Base-by-base conservation (phyloP, 2,888 invertebrate genomes). In the Gisinianus flammeolus region DNA sequence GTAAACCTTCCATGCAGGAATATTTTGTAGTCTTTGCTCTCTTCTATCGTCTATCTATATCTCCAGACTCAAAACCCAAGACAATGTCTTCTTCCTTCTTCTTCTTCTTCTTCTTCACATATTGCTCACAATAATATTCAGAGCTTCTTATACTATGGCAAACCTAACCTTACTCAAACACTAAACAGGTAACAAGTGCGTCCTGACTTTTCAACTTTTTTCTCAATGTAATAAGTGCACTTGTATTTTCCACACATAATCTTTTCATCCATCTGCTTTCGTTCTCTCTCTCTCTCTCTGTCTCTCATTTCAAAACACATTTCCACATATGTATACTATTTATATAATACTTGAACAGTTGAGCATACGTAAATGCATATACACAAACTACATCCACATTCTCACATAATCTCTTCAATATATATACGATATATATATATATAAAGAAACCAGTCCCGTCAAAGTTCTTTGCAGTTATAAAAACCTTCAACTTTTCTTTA, bases 391-490 rank as follows among this genome's bases (percentile, higher is more conserved):
- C 12, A n/a, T 35, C 5, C 35, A 35, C 35, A 16, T 26, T 62
- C 62, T 62, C 12, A 62, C 62, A 26, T 12, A 26, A 62, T 26
- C 67, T n/a, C 19, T 67, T 31, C 67, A 69, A 44, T 6, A 44
- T 16, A 44, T 44, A 19, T 44, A 44, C 19, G 44, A 6, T 16
- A 19, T 4, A 44, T 44, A 19, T 16, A 44, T 1, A 44, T 4
- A 44, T 2, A 6, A n/a, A 24, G 62, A 28, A 62, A 26, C 5
- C 26, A 67, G 64, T 16, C 44, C 74, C 66, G 35, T 64, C 73
- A 52, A 71, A 74, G 64, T 74, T 74, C 44, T 74, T 74, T 67
- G 66, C 74, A 67, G 74, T 74, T 74, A 74, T 74, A 74, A 74
- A 73, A 74, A 52, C n/a, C n/a, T 74, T 52, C 66, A n/a, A 31